Evolutionary conservation across 2,888 invertebrate species (phyloP), one percentile per base, ranked within the genome.

Genomic region (Argyresthia goedartella): DNA sequence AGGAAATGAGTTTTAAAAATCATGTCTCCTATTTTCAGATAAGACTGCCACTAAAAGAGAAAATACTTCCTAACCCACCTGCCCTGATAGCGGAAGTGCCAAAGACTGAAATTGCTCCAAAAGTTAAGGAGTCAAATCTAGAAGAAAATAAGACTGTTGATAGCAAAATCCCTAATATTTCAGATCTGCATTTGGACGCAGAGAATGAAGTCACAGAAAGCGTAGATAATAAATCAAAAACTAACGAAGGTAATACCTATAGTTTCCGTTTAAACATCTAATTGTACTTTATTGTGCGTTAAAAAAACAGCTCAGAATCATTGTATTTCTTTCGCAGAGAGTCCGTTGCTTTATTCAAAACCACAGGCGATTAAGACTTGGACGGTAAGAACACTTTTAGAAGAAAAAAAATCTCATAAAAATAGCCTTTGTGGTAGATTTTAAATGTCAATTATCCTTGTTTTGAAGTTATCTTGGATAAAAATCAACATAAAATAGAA

Each of bases 41-140:
- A 54, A 65, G 79, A 54, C 73, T 68, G 63, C 80, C 80, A 0
- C 52, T 75, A 8, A 73, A 72, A 59, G 76, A 78, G 49, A 76
- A 67, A 49, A 66, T 49, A 16, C 9, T 52, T 13, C 52, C 49
- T 8, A 52, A 52, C 34, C n/a, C 45, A 8, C 43, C 42, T 34
- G 43, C 35, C 33, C 36, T 48, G 8, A 43, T 33, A 43, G 14
- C 39, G 11, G 39, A 46, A n/a, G 16, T 35, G 10, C 46, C 43
- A 34, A 50, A 50, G 43, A 44, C 44, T 44, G 44, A 44, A 44
- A 15, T 15, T 15, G 14, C 7, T 4, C 11, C 11, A 47, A n/a
- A 47, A 34, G 55, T 52, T 51, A 39, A 36, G 25, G 25, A 55
- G 8, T 61, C 54, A 62, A 50, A 56, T 58, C 56, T 34, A 33